A percentile compares a stretch with the other conserved stretches of the same genome.
Conservation (phyloP, 2,888 invertebrate genomes). For the Selenia dentaria region DNA sequence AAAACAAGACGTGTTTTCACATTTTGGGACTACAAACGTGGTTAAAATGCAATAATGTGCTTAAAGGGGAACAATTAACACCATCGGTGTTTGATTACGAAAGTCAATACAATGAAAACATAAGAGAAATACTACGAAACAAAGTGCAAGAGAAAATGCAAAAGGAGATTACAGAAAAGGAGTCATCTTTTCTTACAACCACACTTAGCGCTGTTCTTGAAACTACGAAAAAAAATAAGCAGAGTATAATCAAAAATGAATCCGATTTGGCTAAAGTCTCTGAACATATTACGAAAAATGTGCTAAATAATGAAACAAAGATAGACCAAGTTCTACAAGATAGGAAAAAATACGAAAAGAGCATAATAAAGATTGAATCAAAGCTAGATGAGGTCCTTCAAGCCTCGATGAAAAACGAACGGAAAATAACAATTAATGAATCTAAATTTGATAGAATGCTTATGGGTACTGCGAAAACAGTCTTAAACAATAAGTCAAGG, state of each 20-base stretch:
- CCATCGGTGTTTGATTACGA: background rate
- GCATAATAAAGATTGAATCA: background rate
- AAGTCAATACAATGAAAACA: background rate
- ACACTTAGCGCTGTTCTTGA: no score
- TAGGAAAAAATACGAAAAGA: background rate
- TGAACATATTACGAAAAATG: no score
- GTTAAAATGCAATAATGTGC: constrained; percentile 6
- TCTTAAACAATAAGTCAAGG: no score
- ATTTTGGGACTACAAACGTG: constrained; percentile 1
- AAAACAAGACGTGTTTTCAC: constrained; percentile 5
- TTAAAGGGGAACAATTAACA: background rate
- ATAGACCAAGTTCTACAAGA: constrained; percentile 3
- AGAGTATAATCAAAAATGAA: no score
- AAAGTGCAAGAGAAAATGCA: constrained; percentile 6
- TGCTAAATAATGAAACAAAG: constrained; percentile 4
- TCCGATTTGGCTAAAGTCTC: no score
- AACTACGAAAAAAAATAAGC: no score
- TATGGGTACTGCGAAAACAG: no score
- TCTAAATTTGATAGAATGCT: no score
- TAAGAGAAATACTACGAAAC: constrained; percentile 4
- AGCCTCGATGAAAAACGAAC: background rate
- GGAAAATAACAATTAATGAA: no score
- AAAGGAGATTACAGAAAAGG: background rate
- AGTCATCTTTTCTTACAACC: no score
- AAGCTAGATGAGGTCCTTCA: background rate